Conservation (phyloP, 2,797 vertebrate species). For the Parauchenoglanis punctatus region DNA sequence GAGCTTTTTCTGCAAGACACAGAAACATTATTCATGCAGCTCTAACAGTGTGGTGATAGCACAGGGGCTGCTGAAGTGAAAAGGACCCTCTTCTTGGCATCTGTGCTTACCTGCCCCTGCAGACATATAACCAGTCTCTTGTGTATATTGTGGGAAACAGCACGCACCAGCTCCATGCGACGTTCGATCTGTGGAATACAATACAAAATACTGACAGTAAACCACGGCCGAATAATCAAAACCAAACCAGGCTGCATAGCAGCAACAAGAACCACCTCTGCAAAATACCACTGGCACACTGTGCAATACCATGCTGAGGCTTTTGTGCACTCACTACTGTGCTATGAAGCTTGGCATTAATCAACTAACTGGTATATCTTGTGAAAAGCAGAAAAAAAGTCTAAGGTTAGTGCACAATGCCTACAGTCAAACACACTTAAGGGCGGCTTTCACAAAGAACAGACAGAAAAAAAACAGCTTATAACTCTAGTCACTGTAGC, state of each 20-base stretch:
- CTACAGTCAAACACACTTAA: not conserved
- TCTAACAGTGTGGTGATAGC: not conserved
- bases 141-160: slow-evolving; percentile 92
- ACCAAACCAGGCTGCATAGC: not conserved
- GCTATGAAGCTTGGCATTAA: not conserved
- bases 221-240: slow-evolving; percentile 7
- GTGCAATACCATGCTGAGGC: slow-evolving; percentile 1
- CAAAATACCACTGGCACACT: slow-evolving; percentile 25
- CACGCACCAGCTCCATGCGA: slow-evolving; percentile 91
- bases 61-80: not conserved
- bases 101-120: slow-evolving; percentile 91
- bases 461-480: not conserved
- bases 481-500: not conserved
- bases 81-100: slow-evolving; percentile 83
- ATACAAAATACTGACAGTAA: slow-evolving; percentile 38
- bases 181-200: slow-evolving; percentile 84
- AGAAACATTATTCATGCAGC: slow-evolving; percentile 1
- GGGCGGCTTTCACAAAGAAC: not conserved
- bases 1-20: slow-evolving; percentile 88
- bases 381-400: not conserved
- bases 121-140: slow-evolving; percentile 89
- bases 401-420: not conserved
- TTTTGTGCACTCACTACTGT: slow-evolving; percentile 7
- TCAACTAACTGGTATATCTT: not conserved
- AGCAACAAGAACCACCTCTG: slow-evolving; percentile 8